Conservation (phyloP, 2,113 vertebrate species). For the Malurus alboscapulatus region DNA sequence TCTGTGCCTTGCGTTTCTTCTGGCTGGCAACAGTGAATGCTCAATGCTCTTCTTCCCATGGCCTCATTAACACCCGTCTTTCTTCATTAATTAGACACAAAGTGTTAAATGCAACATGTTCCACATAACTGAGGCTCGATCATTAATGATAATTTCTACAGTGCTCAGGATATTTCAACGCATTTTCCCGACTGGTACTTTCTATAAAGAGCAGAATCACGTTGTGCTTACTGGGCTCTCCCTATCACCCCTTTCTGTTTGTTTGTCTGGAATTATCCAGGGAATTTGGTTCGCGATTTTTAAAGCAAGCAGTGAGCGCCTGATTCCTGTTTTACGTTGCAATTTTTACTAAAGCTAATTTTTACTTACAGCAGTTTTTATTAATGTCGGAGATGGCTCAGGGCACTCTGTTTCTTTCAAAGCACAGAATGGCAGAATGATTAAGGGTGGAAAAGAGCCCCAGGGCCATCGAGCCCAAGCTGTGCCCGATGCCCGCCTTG, state of each 20-base stretch:
- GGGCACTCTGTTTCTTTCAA: fast-evolving
- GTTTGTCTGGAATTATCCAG: neutral
- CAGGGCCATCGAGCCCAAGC: fast-evolving
- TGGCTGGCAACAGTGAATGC: fast-evolving
- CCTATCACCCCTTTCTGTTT: neutral
- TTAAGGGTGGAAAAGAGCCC: neutral
- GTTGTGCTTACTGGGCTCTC: neutral
- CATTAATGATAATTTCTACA: neutral
- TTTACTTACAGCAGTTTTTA: neutral
- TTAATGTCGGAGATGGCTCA: fast-evolving
- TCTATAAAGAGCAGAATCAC: fast-evolving
- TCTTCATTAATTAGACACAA: neutral
- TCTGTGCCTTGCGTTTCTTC: neutral
- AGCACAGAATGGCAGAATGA: neutral
- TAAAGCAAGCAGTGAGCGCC: neutral
- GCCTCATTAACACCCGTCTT: neutral
- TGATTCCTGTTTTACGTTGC: fast-evolving
- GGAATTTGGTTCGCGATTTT: neutral
- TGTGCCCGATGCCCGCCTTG: fast-evolving
- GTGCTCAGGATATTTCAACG: fast-evolving
- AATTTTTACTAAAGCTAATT: neutral
- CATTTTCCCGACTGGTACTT: fast-evolving
- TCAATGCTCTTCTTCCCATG: fast-evolving
- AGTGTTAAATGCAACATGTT: fast-evolving
- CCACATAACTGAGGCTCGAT: fast-evolving